Conservation (phyloP, 2,113 vertebrate species). For the Hyperopisus bebe region DNA sequence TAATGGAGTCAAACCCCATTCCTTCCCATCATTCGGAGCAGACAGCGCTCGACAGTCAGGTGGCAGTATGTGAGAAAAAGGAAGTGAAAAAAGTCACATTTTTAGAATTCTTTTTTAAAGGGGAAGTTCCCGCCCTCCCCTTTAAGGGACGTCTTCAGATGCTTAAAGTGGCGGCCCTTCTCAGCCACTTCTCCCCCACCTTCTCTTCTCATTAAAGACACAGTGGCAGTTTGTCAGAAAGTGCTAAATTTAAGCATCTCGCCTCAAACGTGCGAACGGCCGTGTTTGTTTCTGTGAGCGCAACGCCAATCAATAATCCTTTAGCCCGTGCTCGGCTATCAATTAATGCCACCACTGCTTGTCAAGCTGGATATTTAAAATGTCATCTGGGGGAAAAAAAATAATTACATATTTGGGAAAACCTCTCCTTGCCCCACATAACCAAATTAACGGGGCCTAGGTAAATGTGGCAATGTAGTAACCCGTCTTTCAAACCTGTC, state of each 20-base stretch:
- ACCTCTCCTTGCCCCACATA: conserved; percentile 61
- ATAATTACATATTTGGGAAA: conserved; percentile 78
- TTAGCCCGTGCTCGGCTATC: conserved; percentile 66
- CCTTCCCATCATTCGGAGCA: not conserved
- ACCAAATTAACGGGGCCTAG: conserved; percentile 70
- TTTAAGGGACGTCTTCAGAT: conserved; percentile 34
- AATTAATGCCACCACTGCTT: conserved; percentile 79
- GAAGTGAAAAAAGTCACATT: not conserved
- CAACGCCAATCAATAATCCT: conserved; percentile 76
- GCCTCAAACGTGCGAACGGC: conserved; percentile 62
- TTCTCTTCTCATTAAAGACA: conserved; percentile 57
- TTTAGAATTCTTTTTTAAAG: not conserved
- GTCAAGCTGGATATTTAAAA: conserved; percentile 80
- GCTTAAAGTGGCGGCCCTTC: conserved; percentile 4
- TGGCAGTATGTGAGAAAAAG: not conserved
- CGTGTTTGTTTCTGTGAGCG: conserved; percentile 63
- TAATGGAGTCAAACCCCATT: conserved; percentile 32
- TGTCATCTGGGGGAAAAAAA: conserved; percentile 68
- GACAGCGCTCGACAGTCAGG: not conserved
- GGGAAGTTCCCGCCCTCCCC: conserved; percentile 42
- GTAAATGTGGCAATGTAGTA: conserved; percentile 66
- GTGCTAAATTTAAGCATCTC: conserved; percentile 66
- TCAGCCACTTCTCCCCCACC: not conserved
- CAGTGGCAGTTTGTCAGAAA: conserved; percentile 62
- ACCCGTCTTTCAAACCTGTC: conserved; percentile 70